A percentile compares a stretch with the other conserved stretches of the same genome.
These are phyloP conservation scores for Aphelenchoides fujianensis DNA, from an alignment of 1,140 invertebrate genomes.

Conservation along the genomic window DNA sequence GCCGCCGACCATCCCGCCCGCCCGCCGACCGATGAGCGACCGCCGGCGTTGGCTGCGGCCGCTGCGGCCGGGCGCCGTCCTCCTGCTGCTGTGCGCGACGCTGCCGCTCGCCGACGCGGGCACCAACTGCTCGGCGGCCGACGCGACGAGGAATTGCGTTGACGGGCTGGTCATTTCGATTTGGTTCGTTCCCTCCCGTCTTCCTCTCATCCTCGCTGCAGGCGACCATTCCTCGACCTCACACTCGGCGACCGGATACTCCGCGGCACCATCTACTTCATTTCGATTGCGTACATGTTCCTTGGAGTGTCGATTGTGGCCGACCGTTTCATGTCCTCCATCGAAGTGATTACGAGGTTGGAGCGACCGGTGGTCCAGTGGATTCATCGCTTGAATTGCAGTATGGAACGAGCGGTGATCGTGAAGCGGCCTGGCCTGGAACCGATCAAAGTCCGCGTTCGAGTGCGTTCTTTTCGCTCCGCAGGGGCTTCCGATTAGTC, in stretches of 20 bases:
- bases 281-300: conserved; percentile 85
- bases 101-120: conserved; percentile 38
- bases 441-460: conserved; percentile 52
- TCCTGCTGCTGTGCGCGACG: conserved; percentile 5
- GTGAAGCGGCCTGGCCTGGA: conserved; percentile 64
- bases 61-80: conserved; percentile 17
- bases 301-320: conserved; percentile 97
- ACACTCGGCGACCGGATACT: conserved; percentile 70
- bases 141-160: conserved; percentile 61
- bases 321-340: conserved; percentile 96
- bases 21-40: conserved; percentile 7
- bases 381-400: conserved; percentile 31
- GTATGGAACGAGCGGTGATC: conserved; percentile 61
- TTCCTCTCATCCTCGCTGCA: no score
- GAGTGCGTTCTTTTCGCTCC: conserved; percentile 10
- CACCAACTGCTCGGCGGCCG: conserved; percentile 60
- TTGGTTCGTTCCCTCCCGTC: conserved; percentile 43
- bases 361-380: no score
- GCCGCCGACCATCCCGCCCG: neutral
- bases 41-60: conserved; percentile 17
- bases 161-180: conserved; percentile 57
- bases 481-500: conserved; percentile 71
- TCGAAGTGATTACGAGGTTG: conserved; percentile 97
- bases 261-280: conserved; percentile 86
- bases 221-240: conserved; percentile 72